These are phyloP conservation scores for Macaca fascicularis DNA, from an alignment of 2,113 vertebrate species.

Conservation along the genomic window T2T-MFA8v1.1 NC_088380.1:175851501-175852000, in stretches of 20 bases:
- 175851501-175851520: background rate
- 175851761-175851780: slow-evolving; percentile 50
- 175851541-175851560: background rate
- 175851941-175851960: slow-evolving; percentile 62
- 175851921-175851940: slow-evolving; percentile 30
- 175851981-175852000: slow-evolving; percentile 15
- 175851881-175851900: slow-evolving; percentile 53
- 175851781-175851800: slow-evolving; percentile 49
- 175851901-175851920: slow-evolving; percentile 1
- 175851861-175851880: slow-evolving; percentile 42
- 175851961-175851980: slow-evolving; percentile 11
- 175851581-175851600: slow-evolving; percentile 12
- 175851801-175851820: background rate
- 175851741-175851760: slow-evolving; percentile 60
- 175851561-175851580: background rate
- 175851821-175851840: background rate
- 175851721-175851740: slow-evolving; percentile 51
- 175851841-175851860: slow-evolving; percentile 21
- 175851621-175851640: background rate
- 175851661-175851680: background rate
- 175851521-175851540: background rate
- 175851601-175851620: background rate
- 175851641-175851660: background rate
- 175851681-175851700: background rate
- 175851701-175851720: slow-evolving; percentile 39